These are phyloP conservation scores for Aspiorhynchus laticeps DNA, from an alignment of 2,113 vertebrate species.

Conservation along the genomic window DNA sequence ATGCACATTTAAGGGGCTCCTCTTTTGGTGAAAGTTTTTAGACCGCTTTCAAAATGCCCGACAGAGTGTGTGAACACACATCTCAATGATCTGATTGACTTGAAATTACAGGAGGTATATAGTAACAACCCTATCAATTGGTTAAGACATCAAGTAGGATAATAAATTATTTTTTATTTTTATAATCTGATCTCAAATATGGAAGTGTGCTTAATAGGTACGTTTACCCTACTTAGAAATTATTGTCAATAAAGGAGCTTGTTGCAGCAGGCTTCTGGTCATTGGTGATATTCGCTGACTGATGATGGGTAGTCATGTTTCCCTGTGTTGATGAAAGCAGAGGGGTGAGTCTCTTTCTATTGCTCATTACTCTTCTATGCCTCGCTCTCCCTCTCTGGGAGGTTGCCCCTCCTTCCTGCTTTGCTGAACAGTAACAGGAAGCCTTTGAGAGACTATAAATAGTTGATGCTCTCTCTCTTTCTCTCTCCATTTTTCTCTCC, in stretches of 20 bases:
- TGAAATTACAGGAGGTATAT: too few species aligned
- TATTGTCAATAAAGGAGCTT: neutral
- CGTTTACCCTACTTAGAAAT: neutral
- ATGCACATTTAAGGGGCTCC: too few species aligned
- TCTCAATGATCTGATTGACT: too few species aligned
- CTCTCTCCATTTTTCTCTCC: conserved; percentile 6
- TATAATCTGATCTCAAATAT: too few species aligned
- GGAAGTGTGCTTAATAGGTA: too few species aligned
- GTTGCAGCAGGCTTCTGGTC: neutral
- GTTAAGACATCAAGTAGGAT: too few species aligned
- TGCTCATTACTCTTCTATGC: neutral
- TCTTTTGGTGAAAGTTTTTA: too few species aligned
- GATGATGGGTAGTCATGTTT: conserved; percentile 39
- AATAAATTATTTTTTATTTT: too few species aligned
- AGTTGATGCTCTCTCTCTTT: neutral
- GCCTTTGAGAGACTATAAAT: conserved; percentile 38
- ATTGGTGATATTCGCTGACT: neutral
- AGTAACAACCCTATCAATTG: too few species aligned
- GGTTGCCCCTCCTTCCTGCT: conserved; percentile 21
- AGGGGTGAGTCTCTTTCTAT: conserved; percentile 2
- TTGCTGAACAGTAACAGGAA: conserved; percentile 39
- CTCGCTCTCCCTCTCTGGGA: neutral
- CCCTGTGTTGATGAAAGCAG: neutral
- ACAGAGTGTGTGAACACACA: too few species aligned
- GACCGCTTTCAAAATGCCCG: too few species aligned